Evolutionary conservation across 2,888 invertebrate genomes (phyloP), one percentile per base, ranked within the genome.

Genomic region (Cerastoderma edule): DNA sequence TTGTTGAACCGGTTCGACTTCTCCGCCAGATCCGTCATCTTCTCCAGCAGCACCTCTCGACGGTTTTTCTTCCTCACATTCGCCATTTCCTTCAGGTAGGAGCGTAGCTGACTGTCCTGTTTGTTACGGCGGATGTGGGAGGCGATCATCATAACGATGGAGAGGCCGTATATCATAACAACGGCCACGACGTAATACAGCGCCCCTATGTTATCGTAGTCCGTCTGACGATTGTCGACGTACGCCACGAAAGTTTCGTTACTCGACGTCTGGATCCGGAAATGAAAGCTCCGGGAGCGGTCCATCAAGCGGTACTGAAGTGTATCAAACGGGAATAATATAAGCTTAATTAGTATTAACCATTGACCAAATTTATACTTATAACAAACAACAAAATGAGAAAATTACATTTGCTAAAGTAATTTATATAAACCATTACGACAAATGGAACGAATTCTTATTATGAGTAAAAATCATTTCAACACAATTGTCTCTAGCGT

Each of bases 181-280:
- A 92, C 92, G n/a, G 90, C 91, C 0, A 92, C 88, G n/a, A 92
- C 92, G 80, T 92, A 92, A 78, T 91, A 91, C 3, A 92, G 82
- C 10, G 92, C 91, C 1, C 91, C 91, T 22, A 89, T 84, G 75
- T 91, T 90, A 72, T 91, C 91, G 66, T 87, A 85, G 33, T 85
- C 79, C 22, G 77, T 72, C 10, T 80, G 78, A 0, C 85, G 75
- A 64, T 86, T 85, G 54, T 89, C 88, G 13, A 89, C 85, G 32
- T 80, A 80, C 8, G 88, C 89, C 6, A 86, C 77, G 77, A 84
- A 86, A 0, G 88, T 85, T 67, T 87, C 83, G 50, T 84, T 83
- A 53, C 77, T 75, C 5, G 80, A 70, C 10, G 84, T 84, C 50
- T 87, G 83, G 2, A 89, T 84, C 10, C 87, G 84, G 44, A 89